Conservation (phyloP, 2,113 vertebrate genomes). For the Echinops telfairi region DNA sequence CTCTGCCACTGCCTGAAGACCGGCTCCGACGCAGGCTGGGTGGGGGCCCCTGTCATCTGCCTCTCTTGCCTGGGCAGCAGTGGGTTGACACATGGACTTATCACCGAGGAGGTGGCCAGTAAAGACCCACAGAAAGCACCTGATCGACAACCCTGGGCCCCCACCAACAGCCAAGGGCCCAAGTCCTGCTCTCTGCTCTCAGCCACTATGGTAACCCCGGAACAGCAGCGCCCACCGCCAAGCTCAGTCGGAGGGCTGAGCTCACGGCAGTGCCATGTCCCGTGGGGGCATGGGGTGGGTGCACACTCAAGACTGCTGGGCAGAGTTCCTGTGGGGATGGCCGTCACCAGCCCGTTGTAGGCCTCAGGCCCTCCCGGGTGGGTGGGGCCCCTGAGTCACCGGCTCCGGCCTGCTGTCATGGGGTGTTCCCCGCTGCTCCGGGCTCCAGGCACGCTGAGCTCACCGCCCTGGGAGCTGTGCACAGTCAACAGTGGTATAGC, state of each 20-base stretch:
- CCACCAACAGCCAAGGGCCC: background rate
- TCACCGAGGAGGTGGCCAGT: background rate
- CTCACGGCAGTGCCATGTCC: slow-evolving; percentile 29
- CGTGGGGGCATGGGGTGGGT: background rate
- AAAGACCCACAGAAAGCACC: slow-evolving; percentile 16
- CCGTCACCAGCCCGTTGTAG: slow-evolving; percentile 27
- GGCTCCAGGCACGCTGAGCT: slow-evolving; percentile 54
- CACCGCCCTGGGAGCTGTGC: slow-evolving; percentile 52
- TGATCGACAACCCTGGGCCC: background rate
- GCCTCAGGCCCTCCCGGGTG: slow-evolving; percentile 3
- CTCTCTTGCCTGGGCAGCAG: background rate
- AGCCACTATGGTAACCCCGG: background rate
- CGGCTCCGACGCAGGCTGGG: background rate
- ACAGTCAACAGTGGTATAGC: slow-evolving; percentile 69
- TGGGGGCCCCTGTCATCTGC: background rate
- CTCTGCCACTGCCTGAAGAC: slow-evolving; percentile 49
- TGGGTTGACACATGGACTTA: background rate
- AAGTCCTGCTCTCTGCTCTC: background rate
- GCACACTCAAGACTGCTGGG: slow-evolving; percentile 54
- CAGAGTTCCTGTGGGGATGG: slow-evolving; percentile 68
- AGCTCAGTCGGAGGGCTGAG: slow-evolving; percentile 43
- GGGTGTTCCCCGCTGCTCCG: slow-evolving; percentile 55
- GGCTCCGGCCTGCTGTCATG: background rate
- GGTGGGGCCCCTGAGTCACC: slow-evolving; percentile 73
- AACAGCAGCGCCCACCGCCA: background rate